Base-by-base conservation (phyloP, 1,140 invertebrate species). In the Brachionus sp. region DNA sequence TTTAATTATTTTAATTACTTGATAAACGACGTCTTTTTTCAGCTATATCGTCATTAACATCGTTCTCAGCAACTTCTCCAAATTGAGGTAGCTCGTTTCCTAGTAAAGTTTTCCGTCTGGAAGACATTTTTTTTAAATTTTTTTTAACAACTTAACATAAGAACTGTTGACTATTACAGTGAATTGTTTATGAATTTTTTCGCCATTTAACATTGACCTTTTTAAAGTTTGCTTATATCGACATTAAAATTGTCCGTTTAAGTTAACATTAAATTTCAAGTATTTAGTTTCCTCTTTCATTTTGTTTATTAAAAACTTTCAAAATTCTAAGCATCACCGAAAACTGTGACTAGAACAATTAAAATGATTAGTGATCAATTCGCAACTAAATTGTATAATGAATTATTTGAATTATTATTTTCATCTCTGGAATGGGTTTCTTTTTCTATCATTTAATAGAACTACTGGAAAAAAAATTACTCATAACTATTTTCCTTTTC, bases 11-110 rank as follows among this genome's bases (percentile, higher is more conserved):
- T 42, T 35, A 73, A 12, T 66, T 75, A 75, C 70, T 75, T 50
- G 70, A 75, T 4, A 75, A n/a, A 13, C 70, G 37, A 46, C 70
- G 70, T 10, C 70, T 75, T 35, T 75, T 75, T 75, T 75, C 70
- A 3, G 70, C 70, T 23, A 75, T 12, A 29, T 75, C 70, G 25
- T 75, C 70, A 19, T 44, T 46, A 5, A 46, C 70, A 12, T 75
- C 70, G 16, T 44, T 44, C n/a, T 75, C 70, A 2, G 13, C 37
- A 3, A 5, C 70, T 33, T 46, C 70, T 0, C 44, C 42, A 46
- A 75, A 75, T 29, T 46, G 42, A 46, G 70, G 70, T 9, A 75
- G 12, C 12, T 75, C 70, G n/a, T 75, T 75, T 75, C 7, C 70
- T 50, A 75, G 33, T 13, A 75, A 75, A 9, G 70, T 75, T 46